Base-by-base conservation (phyloP, 2,888 invertebrate genomes). In the Norana najaformis region DNA sequence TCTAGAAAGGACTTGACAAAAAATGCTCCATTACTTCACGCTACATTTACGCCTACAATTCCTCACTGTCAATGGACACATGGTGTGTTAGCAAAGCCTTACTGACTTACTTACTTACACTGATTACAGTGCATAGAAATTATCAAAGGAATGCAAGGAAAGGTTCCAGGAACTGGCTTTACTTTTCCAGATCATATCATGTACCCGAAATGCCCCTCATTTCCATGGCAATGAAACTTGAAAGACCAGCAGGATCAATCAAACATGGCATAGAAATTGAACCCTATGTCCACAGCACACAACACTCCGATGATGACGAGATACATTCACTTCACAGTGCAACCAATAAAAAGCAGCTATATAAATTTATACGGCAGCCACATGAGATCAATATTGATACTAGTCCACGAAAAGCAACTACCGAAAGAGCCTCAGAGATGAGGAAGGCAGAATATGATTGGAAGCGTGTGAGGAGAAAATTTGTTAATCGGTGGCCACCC, bases 371-470 rank as follows among this genome's bases (percentile, higher is more conserved):
- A 30, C 11, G 69, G 30, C 8, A 11, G 69, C n/a, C 69, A 69
- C 69, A 69, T 69, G 69, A 69, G 69, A 69, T 69, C 69, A 69
- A 69, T 69, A 88, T 13, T 88, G 38, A 88, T 85, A 37, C 13
- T 35, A 23, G 36, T 37, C 36, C 34, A 11, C 23, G 88, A 88
- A 88, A 23, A 88, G 37, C 0, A 88, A 38, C 88, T 30, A 36
- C 35, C 1, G 23, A 88, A 38, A 88, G 35, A 3, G 38, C n/a
- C n/a, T 16, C 8, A 4, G 30, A 69, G 30, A 69, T n/a, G 69
- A 69, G n/a, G 69, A 69, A n/a, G n/a, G n/a, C n/a, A n/a, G n/a
- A n/a, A 69, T 69, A 11, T 69, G 69, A 69, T 69, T 69, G 69
- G 69, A 69, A 8, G 69, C 30, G n/a, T n/a, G 14, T 1, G 30